Base-by-base conservation (phyloP, 2,888 invertebrate genomes). In the Nycteola revayana region DNA sequence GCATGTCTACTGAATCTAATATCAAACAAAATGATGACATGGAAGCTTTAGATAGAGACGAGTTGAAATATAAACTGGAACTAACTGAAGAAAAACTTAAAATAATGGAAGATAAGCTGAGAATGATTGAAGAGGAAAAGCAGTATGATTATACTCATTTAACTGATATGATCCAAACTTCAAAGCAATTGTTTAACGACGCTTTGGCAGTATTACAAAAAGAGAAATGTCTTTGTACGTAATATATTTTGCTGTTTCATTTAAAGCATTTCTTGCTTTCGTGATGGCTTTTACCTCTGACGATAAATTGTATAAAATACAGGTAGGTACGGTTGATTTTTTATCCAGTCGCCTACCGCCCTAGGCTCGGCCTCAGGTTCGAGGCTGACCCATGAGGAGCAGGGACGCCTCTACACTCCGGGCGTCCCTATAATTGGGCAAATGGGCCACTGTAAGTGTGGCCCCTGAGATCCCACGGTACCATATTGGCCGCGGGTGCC, bases 31-130 rank as follows among this genome's bases (percentile, higher is more conserved):
- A 49, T 1, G 78, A 78, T 17, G 60, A 36, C 11, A 62, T 66
- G 10, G 82, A 81, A n/a, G 33, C 36, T 25, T 48, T 83, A 3
- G 85, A 85, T 28, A 81, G 72, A 59, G 86, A 86, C 14, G 85
- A 81, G 33, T 55, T 88, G 6, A 83, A 75, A 62, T 87, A 67
- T 47, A 88, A 79, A 58, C 65, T 93, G 32, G 92, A 92, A 61
- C 69, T 94, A 33, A 88, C 93, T 0, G 91, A 93, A 56, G 93
- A 94, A 69, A 92, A 92, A 54, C 82, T 92, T 24, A 91, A 92
- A 63, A 91, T 92, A 9, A 75, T 93, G 64, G 90, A 91, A 61
- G 90, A 91, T 24, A 89, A 91, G 62, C 65, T 93, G 22, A 90
- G 90, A 57, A 91, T 92, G 65, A 84, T 92, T 18, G 91, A 91